Conservation (phyloP, 2,113 vertebrate species). For the Python bivittatus region DNA sequence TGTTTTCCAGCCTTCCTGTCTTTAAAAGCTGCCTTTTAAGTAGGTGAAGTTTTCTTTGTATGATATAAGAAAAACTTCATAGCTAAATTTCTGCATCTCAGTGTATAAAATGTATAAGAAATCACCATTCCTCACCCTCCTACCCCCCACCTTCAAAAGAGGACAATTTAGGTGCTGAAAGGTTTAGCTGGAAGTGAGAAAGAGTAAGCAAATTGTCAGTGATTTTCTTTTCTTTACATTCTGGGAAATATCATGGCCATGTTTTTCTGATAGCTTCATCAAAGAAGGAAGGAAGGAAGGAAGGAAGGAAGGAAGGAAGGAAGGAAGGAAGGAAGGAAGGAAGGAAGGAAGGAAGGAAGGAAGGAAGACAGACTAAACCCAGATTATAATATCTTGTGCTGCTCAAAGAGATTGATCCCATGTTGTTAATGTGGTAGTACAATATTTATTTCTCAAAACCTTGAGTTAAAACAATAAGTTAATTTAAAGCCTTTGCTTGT, state of each 20-base stretch:
- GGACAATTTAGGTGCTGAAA: neutral
- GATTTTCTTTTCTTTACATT: neutral
- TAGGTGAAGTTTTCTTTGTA: neutral
- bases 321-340: neutral
- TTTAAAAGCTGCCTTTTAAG: neutral
- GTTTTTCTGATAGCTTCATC: neutral
- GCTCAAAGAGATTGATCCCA: conserved; percentile 28
- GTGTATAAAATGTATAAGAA: neutral
- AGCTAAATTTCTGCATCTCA: neutral
- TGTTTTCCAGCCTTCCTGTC: neutral
- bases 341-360: neutral
- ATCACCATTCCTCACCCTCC: neutral
- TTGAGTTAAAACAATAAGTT: conserved; percentile 35
- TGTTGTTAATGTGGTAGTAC: conserved; percentile 22
- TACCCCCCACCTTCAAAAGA: neutral
- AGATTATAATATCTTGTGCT: conserved; percentile 8
- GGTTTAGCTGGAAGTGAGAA: neutral
- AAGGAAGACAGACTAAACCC: neutral
- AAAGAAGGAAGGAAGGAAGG: neutral
- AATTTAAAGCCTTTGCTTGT: conserved; percentile 33
- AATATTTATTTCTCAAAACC: conserved; percentile 50
- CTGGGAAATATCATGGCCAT: conserved; percentile 28
- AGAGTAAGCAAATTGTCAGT: neutral
- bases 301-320: neutral
- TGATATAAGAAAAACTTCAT: neutral